phyloP scores from a whole-genome alignment of 2,113 vertebrate genomes.

The Cyrtonyx montezumae region DNA sequence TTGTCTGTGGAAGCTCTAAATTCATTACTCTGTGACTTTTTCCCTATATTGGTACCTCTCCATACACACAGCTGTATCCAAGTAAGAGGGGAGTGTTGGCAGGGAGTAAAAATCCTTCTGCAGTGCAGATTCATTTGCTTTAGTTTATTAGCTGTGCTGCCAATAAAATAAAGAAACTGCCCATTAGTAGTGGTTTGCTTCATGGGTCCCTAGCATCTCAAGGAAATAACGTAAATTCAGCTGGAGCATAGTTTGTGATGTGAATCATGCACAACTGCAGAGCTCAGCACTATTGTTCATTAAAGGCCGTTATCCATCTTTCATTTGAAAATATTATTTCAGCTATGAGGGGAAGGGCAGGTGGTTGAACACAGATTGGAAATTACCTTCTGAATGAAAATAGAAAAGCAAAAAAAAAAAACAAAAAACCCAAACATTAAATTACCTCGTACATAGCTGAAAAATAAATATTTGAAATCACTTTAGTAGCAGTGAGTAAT shows the following conservation, averaged over 20 bases:
- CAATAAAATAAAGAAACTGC: constrained; percentile 12
- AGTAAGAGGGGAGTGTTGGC: background rate
- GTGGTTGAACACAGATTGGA: background rate
- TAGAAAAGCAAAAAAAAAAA: constrained; percentile 48
- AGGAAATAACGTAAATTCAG: background rate
- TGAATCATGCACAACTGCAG: background rate
- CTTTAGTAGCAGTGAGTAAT: constrained; percentile 25
- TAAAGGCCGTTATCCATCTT: background rate
- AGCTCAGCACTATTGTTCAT: background rate
- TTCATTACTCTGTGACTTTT: background rate
- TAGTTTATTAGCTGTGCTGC: background rate
- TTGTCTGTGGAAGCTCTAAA: background rate
- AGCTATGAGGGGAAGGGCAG: background rate
- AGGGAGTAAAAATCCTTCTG: background rate
- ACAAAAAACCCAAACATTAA: constrained; percentile 2
- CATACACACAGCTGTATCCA: background rate
- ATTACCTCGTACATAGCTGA: background rate
- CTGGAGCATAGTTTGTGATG: background rate
- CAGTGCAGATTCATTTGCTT: background rate
- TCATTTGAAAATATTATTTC: background rate
- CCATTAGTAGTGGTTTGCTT: background rate
- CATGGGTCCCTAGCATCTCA: background rate
- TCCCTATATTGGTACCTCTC: background rate
- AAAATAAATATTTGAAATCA: constrained; percentile 61
- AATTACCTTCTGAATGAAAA: constrained; percentile 59